phyloP scores from a whole-genome alignment of 2,888 invertebrate species.

The Julus scanicus region DNA sequence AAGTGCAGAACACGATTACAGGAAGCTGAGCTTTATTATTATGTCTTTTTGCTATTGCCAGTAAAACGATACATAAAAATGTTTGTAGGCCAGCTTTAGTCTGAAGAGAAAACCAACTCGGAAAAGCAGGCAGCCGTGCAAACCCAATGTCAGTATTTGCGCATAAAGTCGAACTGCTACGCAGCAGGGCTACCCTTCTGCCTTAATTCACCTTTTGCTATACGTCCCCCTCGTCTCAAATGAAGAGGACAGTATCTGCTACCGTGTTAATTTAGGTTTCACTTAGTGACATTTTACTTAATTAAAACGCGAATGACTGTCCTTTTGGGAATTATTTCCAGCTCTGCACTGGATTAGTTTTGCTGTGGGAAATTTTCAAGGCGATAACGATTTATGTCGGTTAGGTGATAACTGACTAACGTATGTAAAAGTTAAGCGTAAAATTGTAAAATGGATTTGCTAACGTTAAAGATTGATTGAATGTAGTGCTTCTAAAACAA shows the following conservation, averaged over 20 bases:
- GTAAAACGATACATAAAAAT: constrained; percentile 49
- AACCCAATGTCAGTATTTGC: constrained; percentile 10
- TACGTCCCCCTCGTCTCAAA: too few relatives aligned
- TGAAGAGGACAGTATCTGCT: not conserved
- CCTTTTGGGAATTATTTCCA: constrained; percentile 23
- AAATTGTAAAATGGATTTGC: not conserved
- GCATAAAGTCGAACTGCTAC: constrained; percentile 16
- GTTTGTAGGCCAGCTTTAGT: constrained; percentile 49
- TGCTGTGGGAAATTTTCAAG: not conserved
- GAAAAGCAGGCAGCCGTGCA: constrained; percentile 29
- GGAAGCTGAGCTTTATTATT: constrained; percentile 48
- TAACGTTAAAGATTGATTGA: not conserved
- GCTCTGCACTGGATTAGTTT: not conserved
- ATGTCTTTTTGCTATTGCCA: constrained; percentile 51
- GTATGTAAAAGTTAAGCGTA: not conserved
- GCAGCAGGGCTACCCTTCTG: not conserved
- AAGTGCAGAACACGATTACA: constrained; percentile 50
- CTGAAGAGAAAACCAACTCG: not conserved
- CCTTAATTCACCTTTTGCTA: not conserved
- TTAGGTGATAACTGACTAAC: not conserved
- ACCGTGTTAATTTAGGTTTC: not conserved
- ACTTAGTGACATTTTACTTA: constrained; percentile 30
- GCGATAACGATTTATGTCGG: not conserved
- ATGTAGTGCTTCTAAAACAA: not conserved
- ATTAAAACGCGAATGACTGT: constrained; percentile 4